Evolutionary conservation across 2,797 vertebrate species (phyloP).

Genomic region (Poliocrania exsul): DNA sequence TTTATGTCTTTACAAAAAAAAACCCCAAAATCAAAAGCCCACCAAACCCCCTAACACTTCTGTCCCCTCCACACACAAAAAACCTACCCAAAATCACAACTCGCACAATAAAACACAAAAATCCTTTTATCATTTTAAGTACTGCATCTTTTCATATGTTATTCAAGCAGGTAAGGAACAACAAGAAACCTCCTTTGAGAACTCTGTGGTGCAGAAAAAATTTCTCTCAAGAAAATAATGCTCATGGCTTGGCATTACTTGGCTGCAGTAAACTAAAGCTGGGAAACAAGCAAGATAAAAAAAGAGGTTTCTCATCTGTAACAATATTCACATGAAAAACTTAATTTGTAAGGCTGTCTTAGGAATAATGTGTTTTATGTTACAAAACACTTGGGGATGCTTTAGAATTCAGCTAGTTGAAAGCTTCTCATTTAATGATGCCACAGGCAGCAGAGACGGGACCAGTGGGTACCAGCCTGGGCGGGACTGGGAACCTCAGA

Average conservation of each 20-base stretch:
- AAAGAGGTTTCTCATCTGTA: not conserved
- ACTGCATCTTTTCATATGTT: not conserved
- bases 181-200: not conserved
- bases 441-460: not conserved
- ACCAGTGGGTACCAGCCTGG: not conserved
- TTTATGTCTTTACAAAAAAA: not conserved
- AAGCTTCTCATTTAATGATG: not conserved
- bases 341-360: not conserved
- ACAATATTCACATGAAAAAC: not conserved
- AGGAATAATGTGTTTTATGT: not conserved
- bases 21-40: too few relatives aligned
- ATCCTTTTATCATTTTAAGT: not conserved
- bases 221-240: not conserved
- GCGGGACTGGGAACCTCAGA: not conserved
- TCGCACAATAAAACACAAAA: not conserved
- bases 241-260: not conserved
- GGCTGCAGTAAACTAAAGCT: not conserved
- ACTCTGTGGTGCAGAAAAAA: not conserved
- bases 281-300: not conserved
- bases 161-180: not conserved
- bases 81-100: accelerated
- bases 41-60: not conserved
- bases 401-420: not conserved
- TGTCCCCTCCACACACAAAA: not conserved
- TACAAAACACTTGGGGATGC: not conserved